Base-by-base conservation (phyloP, 2,113 vertebrate species). In the Nesoenas mayeri region DNA sequence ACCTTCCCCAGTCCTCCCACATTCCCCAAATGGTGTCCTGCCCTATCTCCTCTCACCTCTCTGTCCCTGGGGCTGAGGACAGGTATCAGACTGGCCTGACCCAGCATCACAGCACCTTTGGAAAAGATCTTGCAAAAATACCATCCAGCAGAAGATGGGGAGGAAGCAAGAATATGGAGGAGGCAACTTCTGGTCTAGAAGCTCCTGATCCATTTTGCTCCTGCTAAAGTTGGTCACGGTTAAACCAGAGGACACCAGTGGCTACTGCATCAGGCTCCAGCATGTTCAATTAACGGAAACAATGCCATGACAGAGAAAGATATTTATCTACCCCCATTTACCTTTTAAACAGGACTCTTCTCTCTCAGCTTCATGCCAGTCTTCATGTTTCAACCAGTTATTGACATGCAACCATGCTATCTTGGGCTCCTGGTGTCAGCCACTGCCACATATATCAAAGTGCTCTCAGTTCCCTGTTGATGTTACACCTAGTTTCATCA, bases 111-210 rank as follows among this genome's bases (percentile, higher is more conserved):
- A 71, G 9, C 53, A 57, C 17, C 22, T 72, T 42, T 77, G 25
- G 40, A 86, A 75, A 12, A 83, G 10, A 51, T 6, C 50, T 54
- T 36, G 28, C 38, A 70, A 32, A 91, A 91, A 50, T 25, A 4
- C 4, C n/a, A 48, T 21, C 9, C 40, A 54, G 3, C 5, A 9
- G 20, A 19, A 90, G n/a, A 77, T 5, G 1, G 1, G 10, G 9
- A 65, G 25, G 6, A 40, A 86, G 32, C 5, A 42, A 75, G 54
- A 50, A 44, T 3, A 6, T 2, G 2, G n/a, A 87, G n/a, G 26
- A 73, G 24, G 12, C 8, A 72, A 32, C 15, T 50, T 40, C 34
- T 62, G 20, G 5, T 67, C 36, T 48, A 48, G 42, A 77, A 72
- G 22, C 5, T 44, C 24, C 58, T 1, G 0, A 26, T 5, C 4